Base-by-base conservation (phyloP, 2,797 vertebrate species). In the Vultur gryphus region DNA sequence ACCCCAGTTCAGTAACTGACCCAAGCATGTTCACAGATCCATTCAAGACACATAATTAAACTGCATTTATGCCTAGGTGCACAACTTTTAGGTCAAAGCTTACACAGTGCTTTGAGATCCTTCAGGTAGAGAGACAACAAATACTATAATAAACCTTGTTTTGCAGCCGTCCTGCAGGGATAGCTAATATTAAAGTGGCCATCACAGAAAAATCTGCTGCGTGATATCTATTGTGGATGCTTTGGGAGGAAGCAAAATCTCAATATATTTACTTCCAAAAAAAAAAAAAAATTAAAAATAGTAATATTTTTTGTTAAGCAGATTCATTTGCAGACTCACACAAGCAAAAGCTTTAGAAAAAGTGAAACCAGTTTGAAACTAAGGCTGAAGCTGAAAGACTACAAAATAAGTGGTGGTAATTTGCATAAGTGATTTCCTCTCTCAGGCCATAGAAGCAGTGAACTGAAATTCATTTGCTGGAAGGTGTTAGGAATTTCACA, bases 171-270 rank as follows among this genome's bases (percentile, higher is more conserved):
- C 9, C 35, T 71, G 41, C 8, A 78, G 41, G 8, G 1, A 37
- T 26, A 62, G 26, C 44, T 72, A 51, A 46, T 23, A 23, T 16
- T 54, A 48, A 84, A 82, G 4, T 5, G 3, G 8, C 9, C 16
- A 33, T 41, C 7, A 70, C 0, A 39, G 20, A 90, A 91, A 91
- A 54, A 43, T 25, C 16, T 69, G 19, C 33, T 51, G 2, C 4
- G 0, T 49, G 35, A n/a, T 78, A 61, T 43, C 23, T 78, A 11
- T 19, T 1, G 0, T 23, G 2, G 12, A 59, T 61, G 3, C 6
- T 84, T 54, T 55, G 18, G 10, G 37, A 93, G 16, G 11, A 84
- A 72, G 11, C 14, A 24, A 89, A 79, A 55, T 16, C 9, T 76
- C 46, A 75, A 33, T 24, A 55, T 9, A 35, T 59, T 46, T 44